phyloP scores from a whole-genome alignment of 2,113 vertebrate genomes.

The Sigmodon hispidus region DNA sequence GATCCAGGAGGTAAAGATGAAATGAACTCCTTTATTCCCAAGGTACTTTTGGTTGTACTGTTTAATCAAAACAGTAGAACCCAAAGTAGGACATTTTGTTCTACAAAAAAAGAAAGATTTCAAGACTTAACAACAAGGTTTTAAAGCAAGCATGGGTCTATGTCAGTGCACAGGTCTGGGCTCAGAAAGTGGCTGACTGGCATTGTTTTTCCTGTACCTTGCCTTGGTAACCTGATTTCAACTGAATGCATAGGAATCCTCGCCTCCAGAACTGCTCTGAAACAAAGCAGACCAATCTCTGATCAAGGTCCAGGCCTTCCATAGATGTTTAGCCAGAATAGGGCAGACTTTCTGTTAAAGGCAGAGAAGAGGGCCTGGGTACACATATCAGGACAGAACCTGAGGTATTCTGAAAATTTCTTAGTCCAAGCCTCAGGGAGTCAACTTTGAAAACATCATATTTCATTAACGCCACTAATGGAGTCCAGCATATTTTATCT shows the following conservation, averaged over 20 bases:
- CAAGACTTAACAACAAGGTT: background rate
- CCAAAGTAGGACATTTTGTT: background rate
- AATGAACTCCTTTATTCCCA: background rate
- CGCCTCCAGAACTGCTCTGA: background rate
- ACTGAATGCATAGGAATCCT: background rate
- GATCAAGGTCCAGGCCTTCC: background rate
- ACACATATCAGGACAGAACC: background rate
- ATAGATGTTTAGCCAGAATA: background rate
- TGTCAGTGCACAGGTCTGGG: rapidly evolving
- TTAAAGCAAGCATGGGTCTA: background rate
- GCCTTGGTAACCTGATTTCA: background rate
- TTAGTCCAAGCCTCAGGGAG: background rate
- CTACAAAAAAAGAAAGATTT: background rate
- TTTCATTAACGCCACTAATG: background rate
- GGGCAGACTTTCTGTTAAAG: background rate
- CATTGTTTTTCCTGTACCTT: background rate
- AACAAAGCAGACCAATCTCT: background rate
- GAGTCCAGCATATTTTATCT: background rate
- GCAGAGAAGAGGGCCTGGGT: background rate
- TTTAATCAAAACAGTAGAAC: background rate
- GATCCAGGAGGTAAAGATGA: background rate
- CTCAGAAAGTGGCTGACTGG: rapidly evolving
- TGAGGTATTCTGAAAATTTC: background rate
- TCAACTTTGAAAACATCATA: background rate
- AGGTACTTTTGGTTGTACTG: background rate